These are phyloP conservation scores for Gonioctena quinquepunctata DNA, from an alignment of 1,140 invertebrate species.

Conservation along the genomic window DNA sequence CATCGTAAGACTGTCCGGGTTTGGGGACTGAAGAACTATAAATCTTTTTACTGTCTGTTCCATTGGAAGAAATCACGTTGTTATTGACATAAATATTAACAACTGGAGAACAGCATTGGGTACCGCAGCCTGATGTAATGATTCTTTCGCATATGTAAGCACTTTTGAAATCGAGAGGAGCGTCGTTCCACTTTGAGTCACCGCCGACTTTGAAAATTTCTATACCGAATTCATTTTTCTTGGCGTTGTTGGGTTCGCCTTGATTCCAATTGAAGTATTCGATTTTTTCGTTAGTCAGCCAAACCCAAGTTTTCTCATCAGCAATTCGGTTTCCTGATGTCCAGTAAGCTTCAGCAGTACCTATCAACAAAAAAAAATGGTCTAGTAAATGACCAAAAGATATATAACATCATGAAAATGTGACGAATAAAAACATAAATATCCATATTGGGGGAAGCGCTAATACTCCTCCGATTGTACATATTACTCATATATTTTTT, in stretches of 20 bases:
- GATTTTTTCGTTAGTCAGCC: background rate
- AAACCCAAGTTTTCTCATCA: background rate
- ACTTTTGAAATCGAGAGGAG: background rate
- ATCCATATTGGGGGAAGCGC: too few species aligned
- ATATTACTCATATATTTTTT: too few species aligned
- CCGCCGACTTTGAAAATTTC: background rate
- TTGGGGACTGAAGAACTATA: background rate
- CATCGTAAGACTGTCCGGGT: background rate
- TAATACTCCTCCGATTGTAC: too few species aligned
- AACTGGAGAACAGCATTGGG: background rate
- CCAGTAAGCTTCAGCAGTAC: background rate
- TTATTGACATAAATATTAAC: background rate
- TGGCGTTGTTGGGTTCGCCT: constrained; percentile 1
- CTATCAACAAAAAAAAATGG: too few species aligned
- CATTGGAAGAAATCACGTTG: background rate
- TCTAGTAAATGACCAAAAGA: too few species aligned
- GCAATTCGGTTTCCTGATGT: background rate
- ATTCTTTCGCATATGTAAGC: background rate
- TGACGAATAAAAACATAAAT: too few species aligned
- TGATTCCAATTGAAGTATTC: background rate
- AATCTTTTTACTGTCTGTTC: background rate
- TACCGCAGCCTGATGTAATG: background rate
- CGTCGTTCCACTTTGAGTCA: background rate
- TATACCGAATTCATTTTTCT: background rate
- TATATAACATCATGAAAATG: too few species aligned